These are phyloP conservation scores for Palloptera scutellata DNA, from an alignment of 2,888 invertebrate genomes.

Conservation along the genomic window DNA sequence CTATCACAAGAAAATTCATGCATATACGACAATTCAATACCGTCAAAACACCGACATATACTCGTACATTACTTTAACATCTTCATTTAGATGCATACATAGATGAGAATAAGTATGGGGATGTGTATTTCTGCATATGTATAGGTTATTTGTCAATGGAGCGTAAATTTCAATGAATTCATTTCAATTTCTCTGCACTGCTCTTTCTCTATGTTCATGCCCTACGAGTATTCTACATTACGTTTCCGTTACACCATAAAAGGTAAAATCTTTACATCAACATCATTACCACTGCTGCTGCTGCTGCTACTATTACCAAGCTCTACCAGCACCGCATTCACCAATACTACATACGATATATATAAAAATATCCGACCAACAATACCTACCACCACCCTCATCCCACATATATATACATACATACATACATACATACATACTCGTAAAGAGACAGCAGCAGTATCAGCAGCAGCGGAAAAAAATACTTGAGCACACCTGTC, in stretches of 20 bases:
- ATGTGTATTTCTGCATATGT: neutral
- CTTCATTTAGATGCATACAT: neutral
- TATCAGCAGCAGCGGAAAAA: too few relatives aligned
- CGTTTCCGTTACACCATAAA: constrained; percentile 15
- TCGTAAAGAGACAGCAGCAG: too few relatives aligned
- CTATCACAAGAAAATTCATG: too few relatives aligned
- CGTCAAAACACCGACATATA: neutral
- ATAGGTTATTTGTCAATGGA: constrained; percentile 32
- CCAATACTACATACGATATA: too few relatives aligned
- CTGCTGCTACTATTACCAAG: constrained; percentile 15
- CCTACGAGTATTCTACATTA: constrained; percentile 15
- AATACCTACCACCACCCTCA: too few relatives aligned
- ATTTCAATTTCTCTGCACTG: constrained; percentile 1
- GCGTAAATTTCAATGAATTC: constrained; percentile 35
- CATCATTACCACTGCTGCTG: constrained; percentile 28
- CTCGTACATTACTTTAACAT: neutral
- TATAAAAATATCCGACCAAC: too few relatives aligned
- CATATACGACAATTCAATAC: too few relatives aligned
- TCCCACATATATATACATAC: too few relatives aligned
- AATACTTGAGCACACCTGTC: too few relatives aligned
- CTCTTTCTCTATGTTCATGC: neutral
- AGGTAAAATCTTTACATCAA: constrained; percentile 25
- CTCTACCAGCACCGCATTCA: neutral
- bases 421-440: too few relatives aligned
- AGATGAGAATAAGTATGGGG: neutral